phyloP scores from a whole-genome alignment of 2,888 invertebrate genomes.

The Leptogaster cylindrica region DNA sequence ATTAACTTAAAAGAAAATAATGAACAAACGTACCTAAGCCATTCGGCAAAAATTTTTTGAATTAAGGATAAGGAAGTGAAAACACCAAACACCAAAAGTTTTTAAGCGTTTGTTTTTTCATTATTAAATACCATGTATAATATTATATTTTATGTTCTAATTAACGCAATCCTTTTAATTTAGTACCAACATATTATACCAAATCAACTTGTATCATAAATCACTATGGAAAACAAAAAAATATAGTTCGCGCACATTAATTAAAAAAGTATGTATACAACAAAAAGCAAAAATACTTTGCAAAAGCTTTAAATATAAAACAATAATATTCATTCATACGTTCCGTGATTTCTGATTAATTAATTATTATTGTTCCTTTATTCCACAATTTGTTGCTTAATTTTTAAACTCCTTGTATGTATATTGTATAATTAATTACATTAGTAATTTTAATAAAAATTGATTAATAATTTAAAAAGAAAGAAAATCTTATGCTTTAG shows the following conservation, averaged over 20 bases:
- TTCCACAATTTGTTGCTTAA: neutral
- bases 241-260: slow-evolving; percentile 18
- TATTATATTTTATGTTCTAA: too few relatives aligned
- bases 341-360: too few relatives aligned
- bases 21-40: slow-evolving; percentile 59
- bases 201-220: too few relatives aligned
- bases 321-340: slow-evolving; percentile 19
- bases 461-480: slow-evolving; percentile 18
- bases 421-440: too few relatives aligned
- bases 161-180: too few relatives aligned
- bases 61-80: slow-evolving; percentile 39
- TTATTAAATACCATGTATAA: too few relatives aligned
- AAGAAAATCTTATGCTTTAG: slow-evolving; percentile 34
- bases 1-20: slow-evolving; percentile 35
- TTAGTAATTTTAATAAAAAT: slow-evolving; percentile 21
- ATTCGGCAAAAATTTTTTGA: slow-evolving; percentile 57
- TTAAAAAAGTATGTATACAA: slow-evolving; percentile 20
- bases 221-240: slow-evolving; percentile 23
- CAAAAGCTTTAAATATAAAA: slow-evolving; percentile 37
- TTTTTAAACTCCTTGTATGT: neutral
- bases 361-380: neutral
- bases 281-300: slow-evolving; percentile 34
- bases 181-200: too few relatives aligned
- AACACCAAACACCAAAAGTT: slow-evolving; percentile 38
- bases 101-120: slow-evolving; percentile 26